phyloP scores from a whole-genome alignment of 2,113 vertebrate species.

The Suncus etruscus region DNA sequence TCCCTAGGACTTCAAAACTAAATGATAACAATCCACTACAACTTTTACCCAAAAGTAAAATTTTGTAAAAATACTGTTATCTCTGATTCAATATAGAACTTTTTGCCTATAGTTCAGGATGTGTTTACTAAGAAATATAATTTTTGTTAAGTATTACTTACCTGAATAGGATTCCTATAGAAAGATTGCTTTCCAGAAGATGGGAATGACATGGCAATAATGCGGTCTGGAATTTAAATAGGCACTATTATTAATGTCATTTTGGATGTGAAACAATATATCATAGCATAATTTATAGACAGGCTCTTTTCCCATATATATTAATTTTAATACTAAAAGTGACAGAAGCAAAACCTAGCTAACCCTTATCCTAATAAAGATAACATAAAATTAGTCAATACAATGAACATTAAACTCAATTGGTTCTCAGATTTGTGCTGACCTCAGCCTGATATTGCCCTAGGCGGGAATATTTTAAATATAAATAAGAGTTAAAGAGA shows the following conservation, averaged over 20 bases:
- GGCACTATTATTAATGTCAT: background rate
- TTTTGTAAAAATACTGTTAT: background rate
- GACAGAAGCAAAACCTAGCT: background rate
- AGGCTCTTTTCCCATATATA: constrained; percentile 24
- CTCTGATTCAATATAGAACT: background rate
- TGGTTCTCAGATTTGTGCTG: constrained; percentile 7
- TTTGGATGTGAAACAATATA: background rate
- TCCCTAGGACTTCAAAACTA: no score
- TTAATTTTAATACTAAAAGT: constrained; percentile 18
- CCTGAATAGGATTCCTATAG: constrained; percentile 96
- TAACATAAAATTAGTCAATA: constrained; percentile 36
- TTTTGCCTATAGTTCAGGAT: background rate
- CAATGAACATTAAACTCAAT: background rate
- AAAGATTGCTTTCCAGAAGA: constrained; percentile 96
- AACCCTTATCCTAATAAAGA: background rate
- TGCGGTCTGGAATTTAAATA: constrained; percentile 88
- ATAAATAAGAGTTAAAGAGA: constrained; percentile 2
- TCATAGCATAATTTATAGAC: background rate
- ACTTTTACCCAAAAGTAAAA: background rate
- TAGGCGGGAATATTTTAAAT: constrained; percentile 31
- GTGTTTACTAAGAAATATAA: constrained; percentile 3
- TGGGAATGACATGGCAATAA: constrained; percentile 99
- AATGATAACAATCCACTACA: no score
- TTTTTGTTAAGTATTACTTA: constrained; percentile 78
- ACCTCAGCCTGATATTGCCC: background rate